phyloP scores from a whole-genome alignment of 2,888 invertebrate genomes.

The Cinara cedri region DNA sequence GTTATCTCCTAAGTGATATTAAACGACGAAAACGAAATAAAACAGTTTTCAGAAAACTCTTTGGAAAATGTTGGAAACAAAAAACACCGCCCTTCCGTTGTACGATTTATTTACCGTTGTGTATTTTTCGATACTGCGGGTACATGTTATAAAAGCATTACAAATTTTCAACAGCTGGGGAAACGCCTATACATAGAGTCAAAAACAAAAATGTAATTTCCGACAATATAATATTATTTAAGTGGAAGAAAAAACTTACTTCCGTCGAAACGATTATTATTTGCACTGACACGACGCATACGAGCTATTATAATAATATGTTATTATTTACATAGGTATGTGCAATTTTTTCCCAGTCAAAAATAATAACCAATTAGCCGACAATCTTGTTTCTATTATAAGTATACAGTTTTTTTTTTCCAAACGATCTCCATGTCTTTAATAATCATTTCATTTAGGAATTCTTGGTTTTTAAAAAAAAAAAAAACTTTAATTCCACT shows the following conservation, averaged over 20 bases:
- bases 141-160: neutral
- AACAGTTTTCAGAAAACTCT: neutral
- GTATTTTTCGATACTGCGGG: too few species aligned
- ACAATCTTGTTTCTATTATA: neutral
- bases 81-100: neutral
- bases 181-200: neutral
- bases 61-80: neutral
- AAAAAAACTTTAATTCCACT: too few species aligned
- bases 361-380: neutral
- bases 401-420: neutral
- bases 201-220: slow-evolving; percentile 5
- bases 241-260: neutral
- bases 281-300: neutral
- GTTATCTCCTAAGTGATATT: neutral
- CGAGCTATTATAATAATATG: neutral
- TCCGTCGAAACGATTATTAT: neutral
- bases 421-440: neutral
- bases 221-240: neutral
- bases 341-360: neutral
- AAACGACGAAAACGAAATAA: slow-evolving; percentile 5
- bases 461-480: too few species aligned
- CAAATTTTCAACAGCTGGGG: too few species aligned
- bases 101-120: neutral
- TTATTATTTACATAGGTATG: neutral
- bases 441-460: neutral